Evolutionary conservation across 2,113 vertebrate genomes (phyloP), one percentile per base, ranked within the genome.

Genomic region (Ondatra zibethicus): DNA sequence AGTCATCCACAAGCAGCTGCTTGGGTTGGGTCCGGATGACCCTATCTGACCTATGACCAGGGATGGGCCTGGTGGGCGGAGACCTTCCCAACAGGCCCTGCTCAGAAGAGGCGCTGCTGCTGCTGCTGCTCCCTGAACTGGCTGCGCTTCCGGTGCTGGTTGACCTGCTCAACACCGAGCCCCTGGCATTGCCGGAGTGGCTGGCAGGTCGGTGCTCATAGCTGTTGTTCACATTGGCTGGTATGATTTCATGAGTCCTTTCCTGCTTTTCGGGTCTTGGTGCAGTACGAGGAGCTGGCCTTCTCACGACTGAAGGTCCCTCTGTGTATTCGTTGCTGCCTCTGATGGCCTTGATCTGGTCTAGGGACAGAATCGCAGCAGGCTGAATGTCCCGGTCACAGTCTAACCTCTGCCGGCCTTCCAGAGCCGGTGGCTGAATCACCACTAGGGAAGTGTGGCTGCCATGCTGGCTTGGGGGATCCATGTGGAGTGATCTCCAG

Each of bases 281-380:
- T 1, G 98, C 98, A 58, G 98, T 97, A 93, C 99, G 99, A 1
- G 98, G 99, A 16, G 97, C 98, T 0, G 99, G 96, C 47, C 99
- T 99, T 94, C 99, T 99, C 95, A 98, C 99, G 98, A 98, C 99
- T 0, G 99, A 99, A 4, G 99, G 99, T 65, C 99, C 99, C 97
- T 99, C 99, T 0, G 99, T 99, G 98, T 99, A 99, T 87, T 99
- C 99, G 21, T 99, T 99, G 98, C 98, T 99, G 98, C 99, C 99
- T 98, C 99, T 99, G 98, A 99, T 99, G 75, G 99, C 99, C 98
- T 99, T 99, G 99, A 99, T 99, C 98, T 99, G 99, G 98, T 99
- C 99, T 98, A 99, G 98, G 70, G 99, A 99, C 98, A 99, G 98
- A 98, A 99, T 99, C 95, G 99, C 96, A 5, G 99, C 96, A 47